Evolutionary conservation across 1,140 invertebrate genomes (phyloP).

Genomic region (Drosophila repletoides): DNA sequence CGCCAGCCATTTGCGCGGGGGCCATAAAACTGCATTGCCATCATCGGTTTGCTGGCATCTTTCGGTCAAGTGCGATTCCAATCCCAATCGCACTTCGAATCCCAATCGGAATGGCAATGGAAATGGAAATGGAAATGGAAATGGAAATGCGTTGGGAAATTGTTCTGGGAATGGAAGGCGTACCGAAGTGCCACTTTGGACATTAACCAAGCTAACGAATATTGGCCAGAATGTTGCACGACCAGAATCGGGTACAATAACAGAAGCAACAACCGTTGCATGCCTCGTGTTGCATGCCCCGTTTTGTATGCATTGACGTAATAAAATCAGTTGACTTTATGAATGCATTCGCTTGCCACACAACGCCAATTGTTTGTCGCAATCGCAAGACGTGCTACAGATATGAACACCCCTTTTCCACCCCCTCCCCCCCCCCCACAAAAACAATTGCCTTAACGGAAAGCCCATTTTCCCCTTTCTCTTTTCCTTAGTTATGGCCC

Average conservation of each 20-base stretch:
- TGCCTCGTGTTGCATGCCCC: slow-evolving; percentile 7
- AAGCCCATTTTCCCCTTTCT: no score
- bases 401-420: background rate
- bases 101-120: no score
- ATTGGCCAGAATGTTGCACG: slow-evolving; percentile 32
- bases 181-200: slow-evolving; percentile 33
- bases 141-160: slow-evolving; percentile 12
- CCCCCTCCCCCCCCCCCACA: background rate
- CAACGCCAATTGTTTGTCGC: slow-evolving; percentile 23
- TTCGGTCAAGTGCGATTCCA: slow-evolving; percentile 44
- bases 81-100: no score
- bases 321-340: slow-evolving; percentile 73
- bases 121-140: slow-evolving; percentile 35
- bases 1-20: slow-evolving; percentile 50
- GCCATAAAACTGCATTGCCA: slow-evolving; percentile 38
- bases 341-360: slow-evolving; percentile 44
- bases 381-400: slow-evolving; percentile 1
- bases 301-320: slow-evolving; percentile 19
- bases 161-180: background rate
- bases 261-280: no score
- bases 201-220: slow-evolving; percentile 68
- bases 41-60: slow-evolving; percentile 21
- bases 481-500: no score
- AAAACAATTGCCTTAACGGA: no score
- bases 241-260: background rate